phyloP scores from a whole-genome alignment of 2,113 vertebrate species.

The Dasyurus viverrinus region DNA sequence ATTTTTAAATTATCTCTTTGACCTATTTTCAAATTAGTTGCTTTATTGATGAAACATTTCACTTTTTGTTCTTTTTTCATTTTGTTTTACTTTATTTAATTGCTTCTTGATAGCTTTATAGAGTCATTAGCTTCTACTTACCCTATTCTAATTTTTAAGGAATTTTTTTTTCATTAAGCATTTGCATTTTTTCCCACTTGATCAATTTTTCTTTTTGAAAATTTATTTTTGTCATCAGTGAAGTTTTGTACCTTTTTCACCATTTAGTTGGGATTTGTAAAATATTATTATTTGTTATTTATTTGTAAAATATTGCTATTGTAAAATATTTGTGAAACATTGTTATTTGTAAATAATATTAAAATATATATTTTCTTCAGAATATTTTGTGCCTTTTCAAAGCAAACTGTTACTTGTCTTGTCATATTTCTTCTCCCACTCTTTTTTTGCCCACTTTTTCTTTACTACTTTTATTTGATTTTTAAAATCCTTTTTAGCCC shows the following conservation, averaged over 20 bases:
- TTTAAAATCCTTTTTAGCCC: background rate
- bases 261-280: background rate
- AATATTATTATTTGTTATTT: background rate
- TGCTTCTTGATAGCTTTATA: background rate
- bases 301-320: no score
- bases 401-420: background rate
- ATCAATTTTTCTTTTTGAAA: background rate
- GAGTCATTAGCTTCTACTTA: background rate
- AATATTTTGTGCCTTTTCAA: background rate
- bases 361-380: background rate
- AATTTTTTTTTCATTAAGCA: background rate
- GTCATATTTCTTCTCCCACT: background rate
- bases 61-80: background rate
- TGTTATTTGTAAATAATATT: background rate
- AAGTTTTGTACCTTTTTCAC: background rate
- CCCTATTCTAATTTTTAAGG: background rate
- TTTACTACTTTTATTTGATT: background rate
- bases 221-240: background rate
- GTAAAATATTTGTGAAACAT: no score
- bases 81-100: background rate
- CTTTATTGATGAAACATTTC: background rate
- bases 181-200: background rate
- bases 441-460: background rate
- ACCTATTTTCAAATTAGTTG: background rate
- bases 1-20: background rate